phyloP scores from a whole-genome alignment of 2,113 vertebrate species.

The Forbesichthys agassizii region DNA sequence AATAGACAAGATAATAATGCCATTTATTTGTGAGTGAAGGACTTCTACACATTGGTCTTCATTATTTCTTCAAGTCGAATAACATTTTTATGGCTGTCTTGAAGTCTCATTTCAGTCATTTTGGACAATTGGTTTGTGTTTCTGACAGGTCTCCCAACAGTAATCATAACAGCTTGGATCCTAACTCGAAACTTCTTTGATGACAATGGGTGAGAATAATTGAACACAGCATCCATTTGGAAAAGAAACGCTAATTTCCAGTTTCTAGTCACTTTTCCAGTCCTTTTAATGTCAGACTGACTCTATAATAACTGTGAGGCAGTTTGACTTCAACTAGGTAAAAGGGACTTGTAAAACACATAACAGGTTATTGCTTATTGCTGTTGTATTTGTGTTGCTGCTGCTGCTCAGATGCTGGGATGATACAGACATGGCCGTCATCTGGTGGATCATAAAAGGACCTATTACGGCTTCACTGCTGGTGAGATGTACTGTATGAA shows the following conservation, averaged over 20 bases:
- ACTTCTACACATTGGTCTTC: too few relatives aligned
- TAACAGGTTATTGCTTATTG: too few relatives aligned
- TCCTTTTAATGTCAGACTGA: background rate
- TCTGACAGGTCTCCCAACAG: conserved; percentile 68
- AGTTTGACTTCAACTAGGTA: background rate
- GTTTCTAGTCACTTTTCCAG: too few relatives aligned
- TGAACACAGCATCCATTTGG: background rate
- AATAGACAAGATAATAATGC: too few relatives aligned
- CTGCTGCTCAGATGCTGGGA: conserved; percentile 75
- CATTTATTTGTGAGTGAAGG: too few relatives aligned
- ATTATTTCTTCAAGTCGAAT: too few relatives aligned
- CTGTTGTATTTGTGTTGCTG: background rate
- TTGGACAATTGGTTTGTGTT: conserved; percentile 14
- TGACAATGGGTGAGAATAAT: conserved; percentile 66
- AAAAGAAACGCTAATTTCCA: too few relatives aligned
- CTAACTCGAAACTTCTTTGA: conserved; percentile 71
- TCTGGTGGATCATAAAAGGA: conserved; percentile 81
- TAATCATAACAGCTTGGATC: conserved; percentile 73
- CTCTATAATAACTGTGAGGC: background rate
- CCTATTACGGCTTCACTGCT: conserved; percentile 76
- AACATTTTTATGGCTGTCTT: background rate
- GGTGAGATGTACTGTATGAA: conserved; percentile 59
- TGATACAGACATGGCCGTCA: conserved; percentile 71
- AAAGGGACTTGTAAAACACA: too few relatives aligned
- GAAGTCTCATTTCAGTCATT: too few relatives aligned